Percentiles rank a stretch among this genome's conserved stretches.
These are phyloP conservation scores for Thamnophis elegans DNA, from an alignment of 2,797 vertebrate genomes.

Conservation along the genomic window DNA sequence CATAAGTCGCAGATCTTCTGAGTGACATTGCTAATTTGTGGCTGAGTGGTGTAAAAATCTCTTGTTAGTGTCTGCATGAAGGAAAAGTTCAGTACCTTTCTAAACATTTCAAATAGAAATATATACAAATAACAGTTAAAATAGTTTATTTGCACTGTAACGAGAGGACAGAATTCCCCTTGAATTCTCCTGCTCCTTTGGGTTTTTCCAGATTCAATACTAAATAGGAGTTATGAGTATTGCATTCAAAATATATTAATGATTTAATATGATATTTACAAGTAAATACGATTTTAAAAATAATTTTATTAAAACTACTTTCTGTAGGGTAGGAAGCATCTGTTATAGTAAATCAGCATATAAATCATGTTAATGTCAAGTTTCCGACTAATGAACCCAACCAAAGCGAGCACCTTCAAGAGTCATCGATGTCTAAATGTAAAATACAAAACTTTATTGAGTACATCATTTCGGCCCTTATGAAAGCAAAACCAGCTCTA, in stretches of 20 bases:
- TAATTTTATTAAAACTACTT: neutral
- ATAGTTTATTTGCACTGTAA: conserved; percentile 44
- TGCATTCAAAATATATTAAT: neutral
- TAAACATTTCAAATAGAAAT: conserved; percentile 19
- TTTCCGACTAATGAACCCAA: no score
- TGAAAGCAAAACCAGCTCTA: no score
- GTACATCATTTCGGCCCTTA: no score
- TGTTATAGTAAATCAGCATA: neutral
- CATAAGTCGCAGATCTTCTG: neutral
- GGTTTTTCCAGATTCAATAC: conserved; percentile 30
- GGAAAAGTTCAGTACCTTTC: conserved; percentile 4
- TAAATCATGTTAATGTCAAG: neutral
- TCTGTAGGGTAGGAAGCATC: neutral
- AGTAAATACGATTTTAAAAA: neutral
- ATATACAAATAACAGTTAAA: conserved; percentile 37
- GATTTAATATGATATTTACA: neutral
- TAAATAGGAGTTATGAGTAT: conserved; percentile 18
- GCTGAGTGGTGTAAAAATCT: neutral
- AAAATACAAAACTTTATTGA: no score
- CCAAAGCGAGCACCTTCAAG: no score
- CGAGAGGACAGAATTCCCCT: conserved; percentile 26
- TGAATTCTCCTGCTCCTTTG: conserved; percentile 29
- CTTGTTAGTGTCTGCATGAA: neutral
- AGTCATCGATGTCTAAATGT: no score
- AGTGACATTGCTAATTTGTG: neutral